Conservation (phyloP, 2,888 invertebrate genomes). For the Stenodera caucasica region DNA sequence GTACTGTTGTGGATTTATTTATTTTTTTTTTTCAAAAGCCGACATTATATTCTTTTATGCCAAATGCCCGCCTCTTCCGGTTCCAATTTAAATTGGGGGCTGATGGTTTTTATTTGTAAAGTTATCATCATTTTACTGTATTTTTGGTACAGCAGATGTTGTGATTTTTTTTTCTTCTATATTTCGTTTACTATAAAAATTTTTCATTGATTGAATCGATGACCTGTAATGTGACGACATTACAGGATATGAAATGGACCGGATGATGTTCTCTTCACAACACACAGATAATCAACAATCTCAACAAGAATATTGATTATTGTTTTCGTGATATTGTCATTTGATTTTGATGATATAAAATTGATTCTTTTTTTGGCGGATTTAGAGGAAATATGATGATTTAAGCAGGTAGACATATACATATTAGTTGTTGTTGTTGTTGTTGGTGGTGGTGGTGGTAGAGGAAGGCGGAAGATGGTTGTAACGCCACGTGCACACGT, state of each 20-base stretch:
- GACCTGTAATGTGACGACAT: not conserved
- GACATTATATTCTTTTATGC: conserved; percentile 25
- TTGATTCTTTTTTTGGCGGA: too few relatives aligned
- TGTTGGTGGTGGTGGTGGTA: too few relatives aligned
- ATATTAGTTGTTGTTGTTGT: too few relatives aligned
- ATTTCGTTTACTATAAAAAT: conserved; percentile 5
- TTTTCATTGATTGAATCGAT: not conserved
- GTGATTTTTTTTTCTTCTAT: not conserved
- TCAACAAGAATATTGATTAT: not conserved
- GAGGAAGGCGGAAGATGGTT: conserved; percentile 38
- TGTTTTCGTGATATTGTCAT: not conserved
- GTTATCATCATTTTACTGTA: conserved; percentile 19
- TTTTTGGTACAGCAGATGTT: conserved; percentile 20
- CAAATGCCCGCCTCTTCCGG: conserved; percentile 30
- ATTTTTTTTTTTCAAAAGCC: conserved; percentile 22
- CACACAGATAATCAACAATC: conserved; percentile 3
- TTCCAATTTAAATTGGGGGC: conserved; percentile 22
- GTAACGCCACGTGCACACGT: conserved; percentile 41
- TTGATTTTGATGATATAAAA: not conserved
- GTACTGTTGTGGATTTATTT: conserved; percentile 27
- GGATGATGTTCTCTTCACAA: conserved; percentile 20
- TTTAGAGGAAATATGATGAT: not conserved
- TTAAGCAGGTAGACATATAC: conserved; percentile 30
- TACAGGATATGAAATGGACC: conserved; percentile 23
- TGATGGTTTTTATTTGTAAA: conserved; percentile 25